A percentile compares a stretch with the other conserved stretches of the same genome.
These are phyloP conservation scores for Pachycephus smyrnensis DNA, from an alignment of 2,888 invertebrate species.

Conservation along the genomic window DNA sequence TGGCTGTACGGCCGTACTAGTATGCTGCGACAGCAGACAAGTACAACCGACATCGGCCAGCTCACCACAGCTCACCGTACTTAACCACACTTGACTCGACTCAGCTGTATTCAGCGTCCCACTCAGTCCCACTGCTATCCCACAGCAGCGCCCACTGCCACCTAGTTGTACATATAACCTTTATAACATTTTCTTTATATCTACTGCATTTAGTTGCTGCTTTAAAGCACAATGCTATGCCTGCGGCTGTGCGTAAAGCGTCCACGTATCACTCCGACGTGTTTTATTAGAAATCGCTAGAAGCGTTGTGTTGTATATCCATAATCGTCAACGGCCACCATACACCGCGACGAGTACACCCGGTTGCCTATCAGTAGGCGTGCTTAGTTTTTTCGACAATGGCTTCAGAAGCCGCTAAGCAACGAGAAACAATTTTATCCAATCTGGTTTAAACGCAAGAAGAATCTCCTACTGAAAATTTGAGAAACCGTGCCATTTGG, in stretches of 20 bases:
- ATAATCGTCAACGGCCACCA: not conserved
- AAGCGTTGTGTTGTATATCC: not conserved
- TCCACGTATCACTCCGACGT: not conserved
- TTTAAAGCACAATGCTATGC: not conserved
- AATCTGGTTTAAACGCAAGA: no score
- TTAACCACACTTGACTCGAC: not conserved
- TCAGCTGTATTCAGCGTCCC: not conserved
- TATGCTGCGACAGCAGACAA: not conserved
- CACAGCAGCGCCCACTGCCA: not conserved
- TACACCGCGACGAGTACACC: not conserved
- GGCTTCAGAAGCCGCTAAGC: not conserved
- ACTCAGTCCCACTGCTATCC: not conserved
- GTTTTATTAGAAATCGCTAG: not conserved
- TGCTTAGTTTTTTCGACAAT: not conserved
- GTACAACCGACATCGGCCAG: not conserved
- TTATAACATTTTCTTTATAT: not conserved
- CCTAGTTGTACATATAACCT: not conserved
- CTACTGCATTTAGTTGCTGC: not conserved
- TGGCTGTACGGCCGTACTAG: conserved; percentile 11
- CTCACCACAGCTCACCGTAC: not conserved
- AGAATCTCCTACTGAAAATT: no score
- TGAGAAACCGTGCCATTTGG: no score
- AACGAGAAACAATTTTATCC: no score
- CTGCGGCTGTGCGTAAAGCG: no score
- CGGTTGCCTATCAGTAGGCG: not conserved